Evolutionary conservation across 2,888 invertebrate genomes (phyloP), one percentile per base, ranked within the genome.

Genomic region (Stenolophus ochropezus): DNA sequence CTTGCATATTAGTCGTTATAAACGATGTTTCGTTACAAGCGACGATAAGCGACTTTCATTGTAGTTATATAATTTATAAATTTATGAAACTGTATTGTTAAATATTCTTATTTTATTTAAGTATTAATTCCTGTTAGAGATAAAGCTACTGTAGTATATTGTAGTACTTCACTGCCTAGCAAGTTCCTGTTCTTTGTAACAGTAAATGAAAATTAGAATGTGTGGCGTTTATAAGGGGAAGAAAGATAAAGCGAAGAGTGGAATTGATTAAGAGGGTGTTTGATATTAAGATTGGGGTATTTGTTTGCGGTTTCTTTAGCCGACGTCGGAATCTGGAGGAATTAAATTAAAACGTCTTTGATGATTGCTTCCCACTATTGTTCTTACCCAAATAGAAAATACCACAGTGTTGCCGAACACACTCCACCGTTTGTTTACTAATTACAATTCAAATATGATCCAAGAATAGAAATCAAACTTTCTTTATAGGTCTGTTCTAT

Each of bases 241-340:
- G 71, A 71, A 25, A 65, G 65, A 11, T 16, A 51, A 16, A 51
- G 18, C 2, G 18, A 20, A 25, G 61, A 61, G 21, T 21, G 23
- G 23, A 58, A 61, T 61, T 61, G 61, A 61, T 61, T 61, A 61
- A 61, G 14, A 25, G 25, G 61, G 61, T 61, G 61, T 61, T 61
- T 61, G 61, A 61, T 61, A 61, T 61, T 61, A 61, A 61, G 61
- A 61, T 61, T 61, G 25, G 61, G 25, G 61, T 61, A 61, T 61
- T 61, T 61, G 61, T 61, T 61, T 61, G 61, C 14, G 61, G 61
- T 25, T 61, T 61, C 61, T 23, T 61, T n/a, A 25, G 23, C 11
- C 23, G 61, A 61, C 61, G 14, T 5, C 5, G 61, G 61, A 61
- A 61, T 61, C 23, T 25, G 2, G 23, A 1, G 14, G 25, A 61